Base-by-base conservation (phyloP, 1,140 invertebrate species). In the Achatina immaculata region DNA sequence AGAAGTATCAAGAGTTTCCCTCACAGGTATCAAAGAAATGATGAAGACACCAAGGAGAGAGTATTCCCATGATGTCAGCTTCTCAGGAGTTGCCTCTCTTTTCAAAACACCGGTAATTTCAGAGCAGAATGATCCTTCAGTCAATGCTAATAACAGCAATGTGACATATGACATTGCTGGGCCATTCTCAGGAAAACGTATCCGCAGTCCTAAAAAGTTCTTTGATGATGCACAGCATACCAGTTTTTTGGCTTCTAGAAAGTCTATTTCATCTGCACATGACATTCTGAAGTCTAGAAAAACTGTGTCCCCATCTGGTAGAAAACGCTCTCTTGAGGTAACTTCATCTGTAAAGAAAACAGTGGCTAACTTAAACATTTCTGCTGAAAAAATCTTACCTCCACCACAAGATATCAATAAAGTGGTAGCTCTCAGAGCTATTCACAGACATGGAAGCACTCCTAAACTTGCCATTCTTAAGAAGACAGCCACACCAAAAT, bases 351-450 rank as follows among this genome's bases (percentile, higher is more conserved):
- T 31, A 34, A 84, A 84, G 58, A 80, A 78, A 42, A 72, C 58
- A 2, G n/a, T 43, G 40, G 34, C 80, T 45, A 36, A 65, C 7
- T 34, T 42, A 14, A 58, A n/a, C n/a, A 85, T 83, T 65, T 84
- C 86, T 58, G 82, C 65, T n/a, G 81, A 83, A 43, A 86, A 85
- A 75, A 75, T 86, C 31, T 43, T 72, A 1, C 21, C 83, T 28
- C 84, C 87, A 68, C 83, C 85, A 31, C 66, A 82, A 40, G 86
- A 86, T 68, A 34, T 87, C 16, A 88, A 85, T 40, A 89, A 88
- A 80, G 84, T 86, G 51, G 87, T 88, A 11, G 88, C 87, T 11
- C 80, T 89, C 0, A 80, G 86, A 75, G 88, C 88, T 28, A 87
- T 89, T 72, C 86, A 85, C 81, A 86, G 86, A 14, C 89, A 89